A percentile compares a stretch with the other conserved stretches of the same genome.
Conservation (phyloP, 1,140 invertebrate species). For the Drosophila lacertosa region DNA sequence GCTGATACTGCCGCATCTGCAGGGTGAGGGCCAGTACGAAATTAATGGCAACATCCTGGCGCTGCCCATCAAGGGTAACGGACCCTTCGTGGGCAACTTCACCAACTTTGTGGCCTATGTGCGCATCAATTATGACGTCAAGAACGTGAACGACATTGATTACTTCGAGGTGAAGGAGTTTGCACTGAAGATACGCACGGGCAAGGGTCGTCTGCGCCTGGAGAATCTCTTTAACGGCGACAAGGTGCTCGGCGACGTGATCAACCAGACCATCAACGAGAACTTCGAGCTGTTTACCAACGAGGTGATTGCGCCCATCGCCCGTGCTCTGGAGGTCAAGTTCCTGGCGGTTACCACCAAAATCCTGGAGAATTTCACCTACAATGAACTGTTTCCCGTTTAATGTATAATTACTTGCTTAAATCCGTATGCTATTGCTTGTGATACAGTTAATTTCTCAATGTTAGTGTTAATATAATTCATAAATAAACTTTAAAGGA, state of each 20-base stretch:
- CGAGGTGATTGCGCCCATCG: constrained; percentile 86
- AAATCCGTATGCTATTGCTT: constrained; percentile 38
- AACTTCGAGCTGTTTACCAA: constrained; percentile 87
- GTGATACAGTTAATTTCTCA: constrained; percentile 71
- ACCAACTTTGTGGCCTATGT: constrained; percentile 85
- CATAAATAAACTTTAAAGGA: constrained; percentile 44
- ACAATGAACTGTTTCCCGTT: constrained; percentile 86
- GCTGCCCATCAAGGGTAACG: constrained; percentile 87
- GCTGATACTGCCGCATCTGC: constrained; percentile 85
- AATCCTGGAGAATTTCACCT: constrained; percentile 86
- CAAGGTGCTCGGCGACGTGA: constrained; percentile 85
- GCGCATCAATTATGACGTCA: constrained; percentile 84
- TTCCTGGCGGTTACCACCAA: constrained; percentile 85
- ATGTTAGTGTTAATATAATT: constrained; percentile 59
- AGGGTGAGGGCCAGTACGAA: constrained; percentile 86
- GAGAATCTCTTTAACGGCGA: constrained; percentile 88
- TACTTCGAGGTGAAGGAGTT: constrained; percentile 85
- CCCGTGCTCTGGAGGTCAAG: constrained; percentile 85
- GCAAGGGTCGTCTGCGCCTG: constrained; percentile 85
- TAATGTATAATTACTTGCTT: constrained; percentile 31
- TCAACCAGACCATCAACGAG: constrained; percentile 87
- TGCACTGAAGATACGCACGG: constrained; percentile 86
- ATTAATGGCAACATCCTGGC: constrained; percentile 87
- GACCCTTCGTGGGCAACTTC: constrained; percentile 87
- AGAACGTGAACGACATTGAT: constrained; percentile 84